Base-by-base conservation (phyloP, 2,113 vertebrate species). In the Sander lucioperca region DNA sequence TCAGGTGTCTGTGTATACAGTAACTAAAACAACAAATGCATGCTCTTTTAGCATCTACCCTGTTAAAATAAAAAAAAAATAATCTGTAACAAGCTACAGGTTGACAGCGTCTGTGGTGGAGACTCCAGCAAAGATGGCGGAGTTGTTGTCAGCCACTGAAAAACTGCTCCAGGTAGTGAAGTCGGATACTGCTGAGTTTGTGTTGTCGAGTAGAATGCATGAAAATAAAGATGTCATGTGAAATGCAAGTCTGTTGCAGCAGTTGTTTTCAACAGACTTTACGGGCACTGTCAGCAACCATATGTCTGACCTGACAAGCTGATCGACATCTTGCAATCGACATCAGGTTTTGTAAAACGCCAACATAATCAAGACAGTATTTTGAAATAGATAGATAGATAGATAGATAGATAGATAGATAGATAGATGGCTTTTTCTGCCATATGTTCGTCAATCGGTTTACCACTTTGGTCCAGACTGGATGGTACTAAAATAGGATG, bases 181-280 rank as follows among this genome's bases (percentile, higher is more conserved):
- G 33, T 43, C 33, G 27, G n/a, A 33, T 12, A n/a, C 16, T 4
- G 25, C 69, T 33, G 12, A 25, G 19, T 62, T 63, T n/a, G 7
- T 30, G 36, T 8, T 36, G n/a, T 2, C 27, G 25, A 33, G 10
- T 39, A 8, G 2, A 51, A 11, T 12, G 25, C 23, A 39, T 54
- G 53, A 11, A 76, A 76, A 33, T 23, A 58, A 66, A 66, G 56
- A 33, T 18, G 56, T 15, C 25, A 9, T 23, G 25, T 18, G n/a
- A 30, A 81, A 50, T 19, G 13, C 21, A 27, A 69, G 6, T 71
- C n/a, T 62, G 43, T 30, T 14, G 30, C 13, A 51, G 48, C 76
- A 69, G 30, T 43, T 80, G 58, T 58, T 65, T 48, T 25, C n/a
- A 65, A 13, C 75, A 78, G 62, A 73, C 47, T 78, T 51, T 25